Conservation (phyloP, 2,113 vertebrate species). For the Larimichthys crocea region DNA sequence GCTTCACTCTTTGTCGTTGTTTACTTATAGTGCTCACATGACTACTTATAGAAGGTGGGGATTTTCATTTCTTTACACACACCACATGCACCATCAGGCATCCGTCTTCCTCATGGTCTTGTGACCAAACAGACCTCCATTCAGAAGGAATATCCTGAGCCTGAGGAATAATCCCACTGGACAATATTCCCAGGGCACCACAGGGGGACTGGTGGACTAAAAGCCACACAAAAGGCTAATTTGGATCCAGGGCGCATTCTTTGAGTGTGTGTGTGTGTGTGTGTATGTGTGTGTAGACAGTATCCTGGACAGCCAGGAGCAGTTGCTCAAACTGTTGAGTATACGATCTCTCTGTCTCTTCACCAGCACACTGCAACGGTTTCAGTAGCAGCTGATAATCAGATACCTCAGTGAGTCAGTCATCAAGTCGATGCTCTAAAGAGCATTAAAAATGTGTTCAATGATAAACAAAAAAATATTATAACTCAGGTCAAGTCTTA, state of each 20-base stretch:
- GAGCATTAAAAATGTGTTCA: background rate
- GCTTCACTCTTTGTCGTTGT: background rate
- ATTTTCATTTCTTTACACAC: conserved; percentile 17
- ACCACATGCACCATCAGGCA: conserved; percentile 20
- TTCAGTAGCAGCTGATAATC: background rate
- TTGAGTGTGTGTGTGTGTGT: background rate
- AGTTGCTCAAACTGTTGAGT: conserved; percentile 26
- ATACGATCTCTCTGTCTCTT: conserved; percentile 22
- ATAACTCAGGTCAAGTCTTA: background rate
- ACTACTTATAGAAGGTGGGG: conserved; percentile 14
- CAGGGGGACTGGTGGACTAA: conserved; percentile 73
- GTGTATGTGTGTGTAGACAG: conserved; percentile 22
- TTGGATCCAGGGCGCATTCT: conserved; percentile 63
- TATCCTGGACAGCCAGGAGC: conserved; percentile 12
- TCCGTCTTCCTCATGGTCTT: conserved; percentile 33
- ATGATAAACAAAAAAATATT: background rate
- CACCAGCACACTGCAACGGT: background rate
- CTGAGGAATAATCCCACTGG: conserved; percentile 70
- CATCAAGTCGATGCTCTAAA: background rate
- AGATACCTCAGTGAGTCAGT: background rate
- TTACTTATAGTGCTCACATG: conserved; percentile 1
- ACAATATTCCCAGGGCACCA: conserved; percentile 69
- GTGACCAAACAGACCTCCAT: conserved; percentile 72
- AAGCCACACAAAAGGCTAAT: conserved; percentile 72
- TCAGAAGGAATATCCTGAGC: conserved; percentile 74